A percentile compares a stretch with the other conserved stretches of the same genome.
Conservation (phyloP, 1,140 invertebrate genomes). For the Saccostrea cuccullata region DNA sequence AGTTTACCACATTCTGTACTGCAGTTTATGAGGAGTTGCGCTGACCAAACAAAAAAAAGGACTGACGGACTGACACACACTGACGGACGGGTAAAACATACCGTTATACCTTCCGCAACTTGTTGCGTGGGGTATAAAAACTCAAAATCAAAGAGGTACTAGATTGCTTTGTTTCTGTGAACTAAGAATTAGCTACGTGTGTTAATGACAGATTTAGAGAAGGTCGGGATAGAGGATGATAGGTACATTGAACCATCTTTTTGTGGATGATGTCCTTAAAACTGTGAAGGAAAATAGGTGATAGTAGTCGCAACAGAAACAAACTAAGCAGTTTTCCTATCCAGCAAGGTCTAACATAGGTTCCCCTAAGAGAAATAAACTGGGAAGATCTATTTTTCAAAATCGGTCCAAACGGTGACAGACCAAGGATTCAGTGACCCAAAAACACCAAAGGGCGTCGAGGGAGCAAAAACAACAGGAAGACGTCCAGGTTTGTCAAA, state of each 20-base stretch:
- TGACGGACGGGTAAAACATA: too few species aligned
- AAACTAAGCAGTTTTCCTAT: neutral
- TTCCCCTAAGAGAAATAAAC: neutral
- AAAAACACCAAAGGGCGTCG: constrained; percentile 31
- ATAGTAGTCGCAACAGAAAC: constrained; percentile 44
- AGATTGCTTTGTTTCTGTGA: constrained; percentile 38
- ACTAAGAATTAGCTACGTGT: constrained; percentile 36
- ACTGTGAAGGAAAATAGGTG: constrained; percentile 44
- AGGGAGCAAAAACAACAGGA: neutral
- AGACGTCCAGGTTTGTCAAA: constrained; percentile 23
- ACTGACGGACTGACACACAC: too few species aligned
- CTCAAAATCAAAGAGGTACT: constrained; percentile 9
- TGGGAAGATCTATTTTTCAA: neutral
- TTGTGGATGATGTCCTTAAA: constrained; percentile 52
- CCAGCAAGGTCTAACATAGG: neutral
- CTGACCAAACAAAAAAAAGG: too few species aligned
- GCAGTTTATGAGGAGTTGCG: too few species aligned
- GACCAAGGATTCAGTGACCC: neutral
- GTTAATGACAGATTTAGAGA: constrained; percentile 47
- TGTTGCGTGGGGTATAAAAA: too few species aligned
- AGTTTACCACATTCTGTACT: too few species aligned
- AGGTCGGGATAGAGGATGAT: constrained; percentile 51
- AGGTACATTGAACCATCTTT: constrained; percentile 43
- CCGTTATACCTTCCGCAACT: too few species aligned
- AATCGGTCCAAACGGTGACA: neutral